Conservation (phyloP, 2,888 invertebrate species). For the Drosophila melanosoma region DNA sequence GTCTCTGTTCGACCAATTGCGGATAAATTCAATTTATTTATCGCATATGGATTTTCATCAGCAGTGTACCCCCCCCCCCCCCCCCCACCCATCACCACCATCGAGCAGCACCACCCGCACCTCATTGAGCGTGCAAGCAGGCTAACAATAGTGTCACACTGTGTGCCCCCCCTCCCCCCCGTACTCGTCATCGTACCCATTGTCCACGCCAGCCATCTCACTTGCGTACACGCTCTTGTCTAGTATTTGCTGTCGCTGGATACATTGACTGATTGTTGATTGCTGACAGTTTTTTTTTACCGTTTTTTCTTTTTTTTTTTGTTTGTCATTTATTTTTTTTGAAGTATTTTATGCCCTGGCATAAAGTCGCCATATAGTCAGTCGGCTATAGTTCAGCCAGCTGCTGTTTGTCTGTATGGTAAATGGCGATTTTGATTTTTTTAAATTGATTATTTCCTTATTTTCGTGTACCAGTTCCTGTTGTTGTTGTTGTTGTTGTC, state of each 20-base stretch:
- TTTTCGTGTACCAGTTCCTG: constrained; percentile 76
- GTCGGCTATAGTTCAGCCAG: constrained; percentile 35
- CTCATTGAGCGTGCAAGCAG: constrained; percentile 19
- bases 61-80: constrained; percentile 11
- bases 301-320: background rate
- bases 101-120: constrained; percentile 3
- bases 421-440: constrained; percentile 84
- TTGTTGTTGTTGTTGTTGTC: constrained; percentile 14
- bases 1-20: constrained; percentile 78
- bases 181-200: too few relatives aligned
- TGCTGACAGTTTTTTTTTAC: constrained; percentile 50
- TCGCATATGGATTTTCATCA: constrained; percentile 81
- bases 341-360: constrained; percentile 19
- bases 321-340: constrained; percentile 9
- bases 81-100: background rate
- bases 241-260: constrained; percentile 49
- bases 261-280: constrained; percentile 72
- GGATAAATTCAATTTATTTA: constrained; percentile 83
- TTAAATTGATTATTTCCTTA: constrained; percentile 85
- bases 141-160: constrained; percentile 25
- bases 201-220: constrained; percentile 19
- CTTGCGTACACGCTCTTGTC: constrained; percentile 24
- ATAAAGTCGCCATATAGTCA: constrained; percentile 33
- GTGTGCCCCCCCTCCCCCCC: constrained; percentile 2
- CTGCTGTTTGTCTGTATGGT: constrained; percentile 51